Base-by-base conservation (phyloP, 2,113 vertebrate species). In the Oostethus manadensis region DNA sequence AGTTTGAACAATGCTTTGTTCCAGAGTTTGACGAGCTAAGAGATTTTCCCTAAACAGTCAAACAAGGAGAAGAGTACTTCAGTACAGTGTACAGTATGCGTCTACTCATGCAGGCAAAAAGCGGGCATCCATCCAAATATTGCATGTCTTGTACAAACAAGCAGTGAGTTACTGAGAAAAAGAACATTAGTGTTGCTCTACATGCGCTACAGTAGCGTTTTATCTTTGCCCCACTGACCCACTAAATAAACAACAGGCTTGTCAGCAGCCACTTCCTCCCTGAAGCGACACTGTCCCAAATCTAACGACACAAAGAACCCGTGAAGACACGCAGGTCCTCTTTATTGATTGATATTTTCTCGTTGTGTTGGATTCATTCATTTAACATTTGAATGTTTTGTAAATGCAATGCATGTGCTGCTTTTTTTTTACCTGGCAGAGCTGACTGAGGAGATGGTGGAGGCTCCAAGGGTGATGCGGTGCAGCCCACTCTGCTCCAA, bases 401-500 rank as follows among this genome's bases (percentile, higher is more conserved):
- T 62, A 1, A 55, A 2, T 40, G 21, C 45, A 16, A 20, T 15
- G 5, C 56, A 18, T 51, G 33, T 21, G 18, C 48, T n/a, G n/a
- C n/a, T n/a, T n/a, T n/a, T 33, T 48, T 22, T 85, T 64, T 89
- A 98, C 88, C 94, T 94, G 61, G 93, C 93, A 0, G 95, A 99
- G 93, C 97, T 99, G 85, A 99, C 97, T 0, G 97, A 99, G 1
- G 97, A 99, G 78, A 99, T 85, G 0, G 97, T 99, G 75, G 97
- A 99, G 49, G 94, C 93, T 2, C 97, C 97, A 58, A 99, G 88
- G 10, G 96, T 99, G 89, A 99, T 98, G 56, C 96, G 94, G 78
- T 99, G 98, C 42, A 98, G 92, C 43, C 96, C 96, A 0, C 96
- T 98, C 90, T 99, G 96, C 81, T 99, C 96, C 70, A 98, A 90